These are phyloP conservation scores for Philereme vetulata DNA, from an alignment of 2,888 invertebrate genomes.

Conservation along the genomic window DNA sequence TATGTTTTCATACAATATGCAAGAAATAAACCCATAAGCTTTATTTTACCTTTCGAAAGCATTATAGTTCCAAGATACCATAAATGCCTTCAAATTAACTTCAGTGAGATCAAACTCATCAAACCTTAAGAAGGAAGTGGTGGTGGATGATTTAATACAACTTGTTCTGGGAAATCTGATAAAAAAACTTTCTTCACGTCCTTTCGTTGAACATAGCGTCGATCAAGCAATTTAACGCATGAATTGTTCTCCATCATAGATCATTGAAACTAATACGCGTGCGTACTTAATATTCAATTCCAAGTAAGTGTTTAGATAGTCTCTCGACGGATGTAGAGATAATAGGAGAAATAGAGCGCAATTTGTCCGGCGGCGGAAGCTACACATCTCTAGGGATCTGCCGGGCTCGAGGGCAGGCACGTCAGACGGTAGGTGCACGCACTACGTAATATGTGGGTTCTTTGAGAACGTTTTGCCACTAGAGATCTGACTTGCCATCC, in stretches of 20 bases:
- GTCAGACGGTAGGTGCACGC: constrained; percentile 27
- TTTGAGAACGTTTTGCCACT: constrained; percentile 3
- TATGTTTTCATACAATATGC: constrained; percentile 38
- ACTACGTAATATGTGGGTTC: constrained; percentile 25
- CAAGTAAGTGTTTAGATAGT: constrained; percentile 37
- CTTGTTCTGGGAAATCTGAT: constrained; percentile 15
- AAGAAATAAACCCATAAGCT: constrained; percentile 3
- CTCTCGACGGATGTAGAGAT: constrained; percentile 55
- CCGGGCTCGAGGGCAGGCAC: constrained; percentile 50
- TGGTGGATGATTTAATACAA: constrained; percentile 5
- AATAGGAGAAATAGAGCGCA: constrained; percentile 44
- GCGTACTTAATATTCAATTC: constrained; percentile 62
- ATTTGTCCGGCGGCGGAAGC: constrained; percentile 71
- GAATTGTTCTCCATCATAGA: constrained; percentile 36
- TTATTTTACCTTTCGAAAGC: background rate
- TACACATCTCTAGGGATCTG: constrained; percentile 65
- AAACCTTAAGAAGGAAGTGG: constrained; percentile 6
- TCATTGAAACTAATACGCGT: constrained; percentile 47
- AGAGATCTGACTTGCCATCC: background rate
- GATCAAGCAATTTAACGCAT: constrained; percentile 44
- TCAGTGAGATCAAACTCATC: constrained; percentile 1
- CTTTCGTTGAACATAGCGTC: constrained; percentile 34
- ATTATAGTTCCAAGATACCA: background rate
- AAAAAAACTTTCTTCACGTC: constrained; percentile 32
- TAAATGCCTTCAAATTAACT: background rate